Evolutionary conservation across 2,113 vertebrate species (phyloP).

Genomic region (Seriola aureovittata): DNA sequence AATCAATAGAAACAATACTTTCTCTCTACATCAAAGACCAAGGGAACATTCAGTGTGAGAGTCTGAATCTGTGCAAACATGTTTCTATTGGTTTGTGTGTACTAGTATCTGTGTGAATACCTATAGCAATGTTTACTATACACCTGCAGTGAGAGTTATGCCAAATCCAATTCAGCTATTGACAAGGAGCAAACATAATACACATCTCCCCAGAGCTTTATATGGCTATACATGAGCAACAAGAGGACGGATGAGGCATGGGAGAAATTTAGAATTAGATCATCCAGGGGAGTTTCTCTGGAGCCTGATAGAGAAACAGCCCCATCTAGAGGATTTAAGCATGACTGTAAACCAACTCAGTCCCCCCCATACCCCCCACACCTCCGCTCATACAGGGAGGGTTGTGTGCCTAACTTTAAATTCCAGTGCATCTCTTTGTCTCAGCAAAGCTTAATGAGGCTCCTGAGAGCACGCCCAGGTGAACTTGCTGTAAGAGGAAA

Average conservation of each 20-base stretch:
- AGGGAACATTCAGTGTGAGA: slow-evolving; percentile 27
- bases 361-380: not conserved
- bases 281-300: slow-evolving; percentile 3
- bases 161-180: slow-evolving; percentile 56
- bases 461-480: slow-evolving; percentile 63
- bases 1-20: slow-evolving; percentile 69
- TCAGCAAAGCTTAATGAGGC: slow-evolving; percentile 73
- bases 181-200: slow-evolving; percentile 47
- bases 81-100: slow-evolving; percentile 11
- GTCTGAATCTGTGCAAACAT: slow-evolving; percentile 42
- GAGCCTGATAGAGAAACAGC: slow-evolving; percentile 70
- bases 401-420: slow-evolving; percentile 56
- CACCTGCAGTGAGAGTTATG: slow-evolving; percentile 26
- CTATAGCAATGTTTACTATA: slow-evolving; percentile 18
- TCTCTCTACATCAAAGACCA: slow-evolving; percentile 41
- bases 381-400: not conserved
- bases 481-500: slow-evolving; percentile 71
- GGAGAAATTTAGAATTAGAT: slow-evolving; percentile 14
- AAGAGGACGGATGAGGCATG: slow-evolving; percentile 46
- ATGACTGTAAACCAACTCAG: not conserved
- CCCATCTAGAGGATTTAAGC: slow-evolving; percentile 68
- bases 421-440: slow-evolving; percentile 67
- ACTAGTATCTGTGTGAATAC: slow-evolving; percentile 5
- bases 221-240: slow-evolving; percentile 50
- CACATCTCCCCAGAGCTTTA: slow-evolving; percentile 25